A percentile compares a stretch with the other conserved stretches of the same genome.
These are phyloP conservation scores for Gadopsis marmoratus DNA, from an alignment of 2,797 vertebrate species.

Conservation along the genomic window DNA sequence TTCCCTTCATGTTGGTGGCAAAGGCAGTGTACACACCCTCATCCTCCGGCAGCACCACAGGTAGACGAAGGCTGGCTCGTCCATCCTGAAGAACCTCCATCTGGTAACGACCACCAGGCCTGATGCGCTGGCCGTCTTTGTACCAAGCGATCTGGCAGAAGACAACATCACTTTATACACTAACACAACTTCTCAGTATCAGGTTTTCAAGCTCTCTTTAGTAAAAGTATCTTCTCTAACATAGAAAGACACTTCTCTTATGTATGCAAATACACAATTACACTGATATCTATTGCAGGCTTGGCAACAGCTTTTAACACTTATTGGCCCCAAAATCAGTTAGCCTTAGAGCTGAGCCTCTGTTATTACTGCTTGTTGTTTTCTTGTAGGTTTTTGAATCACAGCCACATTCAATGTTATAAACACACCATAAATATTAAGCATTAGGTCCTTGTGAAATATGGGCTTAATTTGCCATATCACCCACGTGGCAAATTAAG, in stretches of 20 bases:
- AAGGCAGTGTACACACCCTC: constrained; percentile 97
- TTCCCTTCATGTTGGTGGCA: constrained; percentile 93
- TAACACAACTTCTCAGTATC: background rate
- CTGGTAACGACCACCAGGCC: constrained; percentile 88
- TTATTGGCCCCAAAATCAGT: background rate
- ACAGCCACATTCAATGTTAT: background rate
- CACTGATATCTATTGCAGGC: background rate
- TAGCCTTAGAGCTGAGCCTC: background rate
- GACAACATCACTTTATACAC: background rate
- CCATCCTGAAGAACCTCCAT: constrained; percentile 94
- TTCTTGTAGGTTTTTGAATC: background rate
- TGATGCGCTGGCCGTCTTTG: constrained; percentile 96
- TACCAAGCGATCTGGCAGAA: constrained; percentile 93
- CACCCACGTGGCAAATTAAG: background rate
- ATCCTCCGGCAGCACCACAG: constrained; percentile 94
- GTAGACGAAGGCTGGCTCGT: constrained; percentile 91
- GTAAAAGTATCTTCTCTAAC: no score
- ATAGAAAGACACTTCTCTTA: background rate
- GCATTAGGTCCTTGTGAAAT: background rate
- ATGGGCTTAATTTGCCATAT: no score
- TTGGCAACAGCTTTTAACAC: background rate
- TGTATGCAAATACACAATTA: background rate
- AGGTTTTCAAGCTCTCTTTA: background rate
- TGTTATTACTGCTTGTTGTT: background rate
- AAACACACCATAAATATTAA: background rate